Conservation (phyloP, 2,113 vertebrate genomes). For the Crocuta crocuta region DNA sequence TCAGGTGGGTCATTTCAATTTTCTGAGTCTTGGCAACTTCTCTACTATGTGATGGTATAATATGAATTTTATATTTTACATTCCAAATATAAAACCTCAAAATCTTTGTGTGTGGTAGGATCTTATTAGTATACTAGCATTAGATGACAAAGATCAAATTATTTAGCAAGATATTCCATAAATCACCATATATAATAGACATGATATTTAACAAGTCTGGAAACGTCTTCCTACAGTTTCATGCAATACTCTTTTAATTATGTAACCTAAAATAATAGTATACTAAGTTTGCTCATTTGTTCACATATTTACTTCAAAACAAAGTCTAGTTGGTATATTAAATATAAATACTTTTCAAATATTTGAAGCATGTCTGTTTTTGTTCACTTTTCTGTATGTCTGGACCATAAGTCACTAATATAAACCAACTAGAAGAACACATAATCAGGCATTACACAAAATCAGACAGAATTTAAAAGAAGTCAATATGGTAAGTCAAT, state of each 20-base stretch:
- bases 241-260: not conserved
- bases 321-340: not conserved
- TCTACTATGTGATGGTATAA: not conserved
- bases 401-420: not conserved
- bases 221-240: not conserved
- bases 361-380: not conserved
- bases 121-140: not conserved
- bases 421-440: not conserved
- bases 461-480: not conserved
- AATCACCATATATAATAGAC: not conserved
- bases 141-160: conserved; percentile 36
- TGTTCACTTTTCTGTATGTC: not conserved
- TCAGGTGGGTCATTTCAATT: not conserved
- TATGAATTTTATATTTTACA: not conserved
- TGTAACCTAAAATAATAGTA: not conserved
- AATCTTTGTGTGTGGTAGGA: not conserved
- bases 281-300: not conserved
- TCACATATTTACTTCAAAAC: not conserved
- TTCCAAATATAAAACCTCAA: not conserved
- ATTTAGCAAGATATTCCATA: not conserved
- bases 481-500: conserved; percentile 27
- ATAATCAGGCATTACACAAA: conserved; percentile 28
- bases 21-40: not conserved
- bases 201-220: conserved; percentile 5
- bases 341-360: conserved; percentile 6